phyloP scores from a whole-genome alignment of 1,140 invertebrate genomes.

The Oedothorax gibbosus region DNA sequence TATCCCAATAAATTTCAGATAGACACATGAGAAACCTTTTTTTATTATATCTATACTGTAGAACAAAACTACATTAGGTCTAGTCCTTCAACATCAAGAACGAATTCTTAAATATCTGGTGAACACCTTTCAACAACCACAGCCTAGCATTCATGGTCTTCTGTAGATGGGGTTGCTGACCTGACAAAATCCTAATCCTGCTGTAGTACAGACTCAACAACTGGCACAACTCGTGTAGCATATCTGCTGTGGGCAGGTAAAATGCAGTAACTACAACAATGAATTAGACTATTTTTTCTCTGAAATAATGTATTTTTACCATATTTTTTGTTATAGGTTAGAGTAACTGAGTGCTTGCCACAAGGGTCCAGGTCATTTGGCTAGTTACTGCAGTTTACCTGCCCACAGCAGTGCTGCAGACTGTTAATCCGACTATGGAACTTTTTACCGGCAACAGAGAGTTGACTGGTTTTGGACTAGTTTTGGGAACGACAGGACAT shows the following conservation, averaged over 20 bases:
- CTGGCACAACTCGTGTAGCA: slow-evolving; percentile 28
- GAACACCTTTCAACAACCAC: slow-evolving; percentile 43
- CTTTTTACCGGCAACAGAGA: not conserved
- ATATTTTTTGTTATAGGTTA: no score
- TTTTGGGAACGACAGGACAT: slow-evolving; percentile 30
- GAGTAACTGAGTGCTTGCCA: no score
- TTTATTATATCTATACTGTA: no score
- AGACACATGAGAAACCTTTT: no score
- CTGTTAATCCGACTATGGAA: slow-evolving; percentile 9
- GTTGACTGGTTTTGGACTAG: not conserved
- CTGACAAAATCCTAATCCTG: slow-evolving; percentile 35
- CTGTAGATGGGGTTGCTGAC: slow-evolving; percentile 32
- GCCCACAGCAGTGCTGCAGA: no score
- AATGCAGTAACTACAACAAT: no score
- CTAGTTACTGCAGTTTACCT: no score
- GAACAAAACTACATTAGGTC: slow-evolving; percentile 6
- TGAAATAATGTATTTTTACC: no score
- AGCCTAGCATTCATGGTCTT: slow-evolving; percentile 47
- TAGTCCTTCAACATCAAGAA: slow-evolving; percentile 31
- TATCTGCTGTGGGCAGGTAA: not conserved
- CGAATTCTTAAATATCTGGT: slow-evolving; percentile 24
- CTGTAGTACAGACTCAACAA: slow-evolving; percentile 43
- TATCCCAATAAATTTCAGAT: no score
- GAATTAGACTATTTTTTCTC: no score
- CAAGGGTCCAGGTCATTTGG: no score